phyloP scores from a whole-genome alignment of 2,888 invertebrate genomes.

The Neoaliturus tenellus region DNA sequence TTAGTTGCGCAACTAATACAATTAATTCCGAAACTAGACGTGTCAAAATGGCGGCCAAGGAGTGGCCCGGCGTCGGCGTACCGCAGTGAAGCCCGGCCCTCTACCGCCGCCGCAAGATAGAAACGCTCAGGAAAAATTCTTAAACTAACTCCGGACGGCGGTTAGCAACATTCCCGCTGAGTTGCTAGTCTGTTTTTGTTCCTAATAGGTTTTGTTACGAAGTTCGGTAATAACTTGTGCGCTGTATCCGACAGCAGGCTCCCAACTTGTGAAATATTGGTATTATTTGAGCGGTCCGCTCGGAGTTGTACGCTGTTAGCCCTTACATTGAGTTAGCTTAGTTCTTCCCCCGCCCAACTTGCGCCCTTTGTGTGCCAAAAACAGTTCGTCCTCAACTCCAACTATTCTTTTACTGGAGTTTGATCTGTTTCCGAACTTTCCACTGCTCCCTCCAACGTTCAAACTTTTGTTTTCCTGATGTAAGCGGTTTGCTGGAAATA shows the following conservation, averaged over 20 bases:
- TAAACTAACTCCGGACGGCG: conserved; percentile 55
- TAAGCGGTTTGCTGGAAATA: neutral
- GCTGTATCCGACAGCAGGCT: conserved; percentile 54
- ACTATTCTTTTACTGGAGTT: conserved; percentile 41
- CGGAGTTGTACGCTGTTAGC: conserved; percentile 13
- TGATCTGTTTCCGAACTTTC: conserved; percentile 7
- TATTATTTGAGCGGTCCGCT: conserved; percentile 40
- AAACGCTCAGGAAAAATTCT: conserved; percentile 54
- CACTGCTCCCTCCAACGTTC: conserved; percentile 1
- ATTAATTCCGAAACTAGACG: conserved; percentile 57
- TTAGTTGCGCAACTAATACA: conserved; percentile 60
- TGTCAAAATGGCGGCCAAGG: conserved; percentile 53
- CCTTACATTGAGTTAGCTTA: conserved; percentile 29
- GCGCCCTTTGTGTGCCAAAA: conserved; percentile 38
- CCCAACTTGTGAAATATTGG: conserved; percentile 55
- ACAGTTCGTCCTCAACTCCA: conserved; percentile 40
- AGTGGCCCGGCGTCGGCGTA: conserved; percentile 44
- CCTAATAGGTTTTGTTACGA: conserved; percentile 65
- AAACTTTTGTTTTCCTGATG: neutral
- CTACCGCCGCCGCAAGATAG: neutral
- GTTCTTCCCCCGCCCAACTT: conserved; percentile 35
- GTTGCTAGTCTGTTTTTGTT: conserved; percentile 66
- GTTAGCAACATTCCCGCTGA: conserved; percentile 54
- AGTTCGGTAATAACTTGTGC: conserved; percentile 63
- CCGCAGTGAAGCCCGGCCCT: neutral